Base-by-base conservation (phyloP, 1,140 invertebrate species). In the Atta texana region DNA sequence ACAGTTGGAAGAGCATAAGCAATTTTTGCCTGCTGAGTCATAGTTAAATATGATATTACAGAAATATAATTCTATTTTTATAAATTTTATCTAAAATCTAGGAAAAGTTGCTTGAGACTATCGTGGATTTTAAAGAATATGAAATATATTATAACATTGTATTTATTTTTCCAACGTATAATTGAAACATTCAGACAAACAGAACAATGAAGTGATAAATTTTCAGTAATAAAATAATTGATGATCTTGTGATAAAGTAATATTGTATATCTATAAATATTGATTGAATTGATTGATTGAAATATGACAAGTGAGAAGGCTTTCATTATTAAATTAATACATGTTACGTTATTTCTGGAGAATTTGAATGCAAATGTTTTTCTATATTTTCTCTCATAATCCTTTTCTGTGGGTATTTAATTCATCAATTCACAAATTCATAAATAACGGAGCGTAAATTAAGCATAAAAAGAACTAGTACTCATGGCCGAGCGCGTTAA, bases 1-100 rank as follows among this genome's bases (percentile, higher is more conserved):
- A 77, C 57, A 77, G 59, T 77, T 64, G 61, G 44, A 78, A 66
- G 31, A 78, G 28, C n/a, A 63, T 78, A 66, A 78, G 76, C 76
- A 78, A 78, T 66, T 78, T 78, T 39, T 66, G 12, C 21, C 61
- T 16, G 44, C 39, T 12, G 18, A 78, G 28, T 5, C 44, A 61
- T 78, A 51, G 6, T 44, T 51, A 66, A 78, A 66, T 31, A 21
- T 14, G 18, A 64, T 66, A 31, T 51, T 34, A 64, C 28, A 12
- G n/a, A 21, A 16, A 78, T 24, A 10, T 78, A 78, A 64, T 31
- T 57, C 24, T 18, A 57, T 63, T 63, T 53, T 61, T 64, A 3
- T 78, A 66, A 66, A 51, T 78, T 66, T 78, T 34, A 34, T 78
- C 24, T 44, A n/a, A 64, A 63, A n/a, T 64, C 24, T 44, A 76